These are phyloP conservation scores for Peromyscus attwateri DNA, from an alignment of 2,797 vertebrate genomes.

Conservation along the genomic window DNA sequence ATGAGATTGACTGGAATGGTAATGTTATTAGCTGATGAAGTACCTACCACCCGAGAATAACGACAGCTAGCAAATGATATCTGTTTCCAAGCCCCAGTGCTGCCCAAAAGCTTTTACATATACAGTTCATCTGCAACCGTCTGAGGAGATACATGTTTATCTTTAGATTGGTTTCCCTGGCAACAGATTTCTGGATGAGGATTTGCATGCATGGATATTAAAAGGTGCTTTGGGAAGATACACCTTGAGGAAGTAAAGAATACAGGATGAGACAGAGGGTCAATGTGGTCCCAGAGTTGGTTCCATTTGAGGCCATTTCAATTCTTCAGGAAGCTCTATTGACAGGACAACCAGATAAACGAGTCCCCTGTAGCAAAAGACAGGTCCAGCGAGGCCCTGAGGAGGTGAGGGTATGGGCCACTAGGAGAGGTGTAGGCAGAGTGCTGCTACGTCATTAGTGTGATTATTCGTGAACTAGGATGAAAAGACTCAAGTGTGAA, in stretches of 20 bases:
- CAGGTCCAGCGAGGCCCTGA: background rate
- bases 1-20: background rate
- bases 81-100: background rate
- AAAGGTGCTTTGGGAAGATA: background rate
- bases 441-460: background rate
- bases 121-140: background rate
- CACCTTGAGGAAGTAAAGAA: background rate
- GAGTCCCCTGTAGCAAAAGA: background rate
- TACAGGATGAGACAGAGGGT: background rate
- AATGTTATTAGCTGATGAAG: background rate
- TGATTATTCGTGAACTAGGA: background rate
- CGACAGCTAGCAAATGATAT: background rate
- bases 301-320: background rate
- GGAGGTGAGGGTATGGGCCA: too few relatives aligned
- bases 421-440: background rate
- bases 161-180: background rate
- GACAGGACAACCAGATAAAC: background rate
- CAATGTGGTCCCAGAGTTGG: background rate
- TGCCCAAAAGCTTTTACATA: background rate
- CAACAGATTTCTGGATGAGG: slow-evolving; percentile 7
- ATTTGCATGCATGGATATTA: background rate
- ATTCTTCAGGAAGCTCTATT: background rate
- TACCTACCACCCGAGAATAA: background rate
- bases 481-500: background rate
- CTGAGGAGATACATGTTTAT: background rate